Conservation (phyloP, 2,797 vertebrate species). For the Sebastes diploproa region DNA sequence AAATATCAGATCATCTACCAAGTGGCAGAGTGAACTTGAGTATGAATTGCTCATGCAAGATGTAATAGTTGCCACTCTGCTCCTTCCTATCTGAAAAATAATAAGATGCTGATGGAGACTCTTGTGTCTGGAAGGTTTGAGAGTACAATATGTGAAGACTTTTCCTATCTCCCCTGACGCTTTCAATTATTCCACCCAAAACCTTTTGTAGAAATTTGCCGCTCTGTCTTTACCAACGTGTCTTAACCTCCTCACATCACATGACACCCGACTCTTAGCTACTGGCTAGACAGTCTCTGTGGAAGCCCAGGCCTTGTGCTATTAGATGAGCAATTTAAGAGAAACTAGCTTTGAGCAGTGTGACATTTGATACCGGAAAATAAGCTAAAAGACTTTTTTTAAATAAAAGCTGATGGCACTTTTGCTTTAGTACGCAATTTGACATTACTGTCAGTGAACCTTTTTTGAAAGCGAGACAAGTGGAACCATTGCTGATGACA, state of each 20-base stretch:
- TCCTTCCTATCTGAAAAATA: neutral
- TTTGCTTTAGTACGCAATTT: neutral
- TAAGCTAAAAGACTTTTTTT: neutral
- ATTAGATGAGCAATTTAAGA: neutral
- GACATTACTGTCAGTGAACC: neutral
- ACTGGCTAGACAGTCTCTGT: neutral
- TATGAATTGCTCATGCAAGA: neutral
- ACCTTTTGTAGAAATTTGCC: neutral
- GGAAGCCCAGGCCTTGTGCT: neutral
- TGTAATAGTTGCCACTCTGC: neutral
- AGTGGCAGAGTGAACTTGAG: neutral
- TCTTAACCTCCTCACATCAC: slow-evolving; percentile 4
- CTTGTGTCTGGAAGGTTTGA: neutral
- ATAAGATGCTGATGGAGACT: neutral
- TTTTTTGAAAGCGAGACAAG: neutral
- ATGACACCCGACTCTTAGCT: neutral
- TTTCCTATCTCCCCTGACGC: neutral
- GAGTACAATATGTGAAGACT: neutral
- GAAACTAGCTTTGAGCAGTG: neutral
- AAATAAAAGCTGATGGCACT: neutral
- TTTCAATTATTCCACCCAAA: neutral
- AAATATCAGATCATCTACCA: slow-evolving; percentile 19
- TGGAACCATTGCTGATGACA: neutral
- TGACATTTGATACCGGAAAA: neutral
- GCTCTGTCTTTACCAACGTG: neutral